A percentile compares a stretch with the other conserved stretches of the same genome.
Evolutionary conservation across 2,888 invertebrate species (phyloP).

Genomic region (Pterobdella sp.): DNA sequence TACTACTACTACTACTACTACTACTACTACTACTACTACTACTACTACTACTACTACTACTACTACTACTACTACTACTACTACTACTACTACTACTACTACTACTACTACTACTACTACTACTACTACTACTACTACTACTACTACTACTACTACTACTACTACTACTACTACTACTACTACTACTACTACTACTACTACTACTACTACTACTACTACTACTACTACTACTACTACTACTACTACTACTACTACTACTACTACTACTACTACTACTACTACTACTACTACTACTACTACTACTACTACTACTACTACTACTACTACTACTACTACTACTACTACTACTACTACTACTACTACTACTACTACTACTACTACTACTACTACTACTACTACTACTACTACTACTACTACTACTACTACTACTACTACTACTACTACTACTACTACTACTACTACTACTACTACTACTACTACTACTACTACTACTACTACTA

Average conservation of each 20-base stretch:
- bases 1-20: not conserved
- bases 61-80: not conserved
- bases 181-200: not conserved
- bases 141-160: not conserved
- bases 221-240: not conserved
- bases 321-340: not conserved
- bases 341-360: not conserved
- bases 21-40: not conserved
- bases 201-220: not conserved
- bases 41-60: not conserved
- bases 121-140: not conserved
- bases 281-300: not conserved
- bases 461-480: not conserved
- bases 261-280: not conserved
- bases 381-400: not conserved
- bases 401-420: not conserved
- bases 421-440: not conserved
- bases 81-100: not conserved
- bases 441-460: not conserved
- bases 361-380: not conserved
- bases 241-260: not conserved
- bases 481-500: not conserved
- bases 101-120: not conserved
- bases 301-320: not conserved
- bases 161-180: not conserved